Evolutionary conservation across 1,140 invertebrate species (phyloP).

Genomic region (Atopsyche davidsoni): DNA sequence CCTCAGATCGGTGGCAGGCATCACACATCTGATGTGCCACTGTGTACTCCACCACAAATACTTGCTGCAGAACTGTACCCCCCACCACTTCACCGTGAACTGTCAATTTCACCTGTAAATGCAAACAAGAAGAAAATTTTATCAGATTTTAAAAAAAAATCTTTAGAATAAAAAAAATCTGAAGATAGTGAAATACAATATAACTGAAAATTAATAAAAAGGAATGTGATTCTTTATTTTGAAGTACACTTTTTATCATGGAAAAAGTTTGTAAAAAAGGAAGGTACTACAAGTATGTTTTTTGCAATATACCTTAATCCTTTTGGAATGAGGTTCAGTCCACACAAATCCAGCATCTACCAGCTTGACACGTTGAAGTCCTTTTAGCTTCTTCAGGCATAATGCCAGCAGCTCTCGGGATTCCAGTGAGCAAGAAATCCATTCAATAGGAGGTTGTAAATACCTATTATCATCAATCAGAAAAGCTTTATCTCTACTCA

Average conservation of each 20-base stretch:
- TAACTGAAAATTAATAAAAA: not conserved
- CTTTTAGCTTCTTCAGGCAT: slow-evolving; percentile 92
- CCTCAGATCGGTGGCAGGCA: slow-evolving; percentile 93
- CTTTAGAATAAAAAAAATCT: slow-evolving; percentile 7
- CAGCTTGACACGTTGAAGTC: slow-evolving; percentile 81
- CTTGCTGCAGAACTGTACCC: slow-evolving; percentile 79
- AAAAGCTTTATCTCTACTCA: not conserved
- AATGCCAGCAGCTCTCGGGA: slow-evolving; percentile 87
- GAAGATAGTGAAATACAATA: slow-evolving; percentile 3
- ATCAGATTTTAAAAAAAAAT: slow-evolving; percentile 9
- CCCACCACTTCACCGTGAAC: slow-evolving; percentile 92
- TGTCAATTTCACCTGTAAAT: slow-evolving; percentile 78
- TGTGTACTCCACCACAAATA: slow-evolving; percentile 91
- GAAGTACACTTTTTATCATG: no score
- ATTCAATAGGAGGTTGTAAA: slow-evolving; percentile 86
- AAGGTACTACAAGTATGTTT: no score
- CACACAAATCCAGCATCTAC: slow-evolving; percentile 96
- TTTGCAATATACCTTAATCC: slow-evolving; percentile 86
- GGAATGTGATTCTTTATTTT: no score
- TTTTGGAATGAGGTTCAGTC: slow-evolving; percentile 98
- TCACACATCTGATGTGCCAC: slow-evolving; percentile 94
- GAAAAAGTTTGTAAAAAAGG: no score
- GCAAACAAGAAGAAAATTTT: slow-evolving; percentile 16
- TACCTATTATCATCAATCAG: slow-evolving; percentile 58
- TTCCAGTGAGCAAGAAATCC: slow-evolving; percentile 85